Evolutionary conservation across 2,797 vertebrate species (phyloP).

Genomic region (Monodelphis domestica): DNA sequence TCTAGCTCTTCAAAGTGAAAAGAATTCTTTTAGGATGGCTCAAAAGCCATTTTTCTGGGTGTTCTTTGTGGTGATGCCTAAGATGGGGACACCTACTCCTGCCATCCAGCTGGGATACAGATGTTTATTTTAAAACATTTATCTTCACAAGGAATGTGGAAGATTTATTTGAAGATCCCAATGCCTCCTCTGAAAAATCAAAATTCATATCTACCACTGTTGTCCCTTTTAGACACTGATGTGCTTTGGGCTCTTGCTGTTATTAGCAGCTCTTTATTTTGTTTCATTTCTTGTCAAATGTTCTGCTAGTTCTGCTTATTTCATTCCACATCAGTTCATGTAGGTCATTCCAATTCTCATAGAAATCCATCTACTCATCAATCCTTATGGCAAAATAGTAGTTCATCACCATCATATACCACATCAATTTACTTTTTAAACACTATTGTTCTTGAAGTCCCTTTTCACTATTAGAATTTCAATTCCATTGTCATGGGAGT

Average conservation of each 20-base stretch:
- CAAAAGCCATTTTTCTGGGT: slow-evolving; percentile 71
- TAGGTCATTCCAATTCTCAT: no score
- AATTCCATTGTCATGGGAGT: background rate
- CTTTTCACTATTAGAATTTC: background rate
- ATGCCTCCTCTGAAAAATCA: slow-evolving; percentile 78
- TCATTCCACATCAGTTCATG: no score
- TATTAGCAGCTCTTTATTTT: slow-evolving; percentile 38
- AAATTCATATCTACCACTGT: slow-evolving; percentile 74
- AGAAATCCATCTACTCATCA: no score
- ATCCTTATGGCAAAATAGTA: no score
- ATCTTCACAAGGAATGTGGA: slow-evolving; percentile 78
- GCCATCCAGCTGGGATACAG: slow-evolving; percentile 69
- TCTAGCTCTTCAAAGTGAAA: slow-evolving; percentile 67
- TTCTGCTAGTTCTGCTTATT: no score
- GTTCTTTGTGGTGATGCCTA: slow-evolving; percentile 73
- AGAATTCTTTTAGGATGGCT: slow-evolving; percentile 68
- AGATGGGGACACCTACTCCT: slow-evolving; percentile 62
- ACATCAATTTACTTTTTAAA: background rate
- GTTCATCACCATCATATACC: no score
- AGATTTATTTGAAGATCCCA: slow-evolving; percentile 79
- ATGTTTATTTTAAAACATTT: slow-evolving; percentile 78
- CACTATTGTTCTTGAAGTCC: background rate
- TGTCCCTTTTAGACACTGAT: slow-evolving; percentile 62
- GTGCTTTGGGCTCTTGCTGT: slow-evolving; percentile 34
- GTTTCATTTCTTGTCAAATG: no score